Evolutionary conservation across 2,888 invertebrate species (phyloP).

Genomic region (Thumatha senex): DNA sequence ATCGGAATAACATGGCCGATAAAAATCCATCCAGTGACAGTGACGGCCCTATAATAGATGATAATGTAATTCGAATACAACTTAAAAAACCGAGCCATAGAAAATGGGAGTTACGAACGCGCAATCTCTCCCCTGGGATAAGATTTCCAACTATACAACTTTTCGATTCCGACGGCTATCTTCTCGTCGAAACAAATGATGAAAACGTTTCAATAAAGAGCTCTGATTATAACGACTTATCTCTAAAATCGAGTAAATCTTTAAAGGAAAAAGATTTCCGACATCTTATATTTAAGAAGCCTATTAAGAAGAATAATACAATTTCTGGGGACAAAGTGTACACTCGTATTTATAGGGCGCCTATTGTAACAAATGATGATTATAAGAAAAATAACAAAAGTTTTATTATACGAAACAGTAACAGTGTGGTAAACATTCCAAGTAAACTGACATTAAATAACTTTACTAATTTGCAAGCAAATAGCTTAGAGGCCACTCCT

Average conservation of each 20-base stretch:
- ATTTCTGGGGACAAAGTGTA: conserved; percentile 73
- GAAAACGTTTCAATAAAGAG: conserved; percentile 79
- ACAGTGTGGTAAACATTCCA: conserved; percentile 73
- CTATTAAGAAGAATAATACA: conserved; percentile 70
- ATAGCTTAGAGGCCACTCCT: conserved; percentile 66
- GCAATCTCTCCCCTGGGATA: conserved; percentile 84
- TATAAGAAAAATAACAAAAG: conserved; percentile 42
- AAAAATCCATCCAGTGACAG: conserved; percentile 66
- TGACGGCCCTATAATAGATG: conserved; percentile 74
- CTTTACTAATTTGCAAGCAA: conserved; percentile 57
- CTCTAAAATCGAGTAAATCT: conserved; percentile 61
- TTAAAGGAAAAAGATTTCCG: conserved; percentile 69
- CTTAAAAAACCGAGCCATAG: conserved; percentile 84
- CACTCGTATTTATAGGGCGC: conserved; percentile 66
- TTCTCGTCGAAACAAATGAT: conserved; percentile 84
- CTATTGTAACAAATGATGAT: conserved; percentile 41
- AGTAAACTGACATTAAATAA: conserved; percentile 64
- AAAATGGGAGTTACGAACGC: conserved; percentile 86
- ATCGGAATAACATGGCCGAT: conserved; percentile 57
- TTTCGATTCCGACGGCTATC: conserved; percentile 85
- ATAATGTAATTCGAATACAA: conserved; percentile 85
- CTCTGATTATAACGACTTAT: conserved; percentile 57
- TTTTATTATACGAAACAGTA: conserved; percentile 55
- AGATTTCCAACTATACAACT: conserved; percentile 85
- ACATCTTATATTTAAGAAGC: conserved; percentile 61